A percentile compares a stretch with the other conserved stretches of the same genome.
These are phyloP conservation scores for Apocrypta bakeri DNA, from an alignment of 1,140 invertebrate genomes.

Conservation along the genomic window DNA sequence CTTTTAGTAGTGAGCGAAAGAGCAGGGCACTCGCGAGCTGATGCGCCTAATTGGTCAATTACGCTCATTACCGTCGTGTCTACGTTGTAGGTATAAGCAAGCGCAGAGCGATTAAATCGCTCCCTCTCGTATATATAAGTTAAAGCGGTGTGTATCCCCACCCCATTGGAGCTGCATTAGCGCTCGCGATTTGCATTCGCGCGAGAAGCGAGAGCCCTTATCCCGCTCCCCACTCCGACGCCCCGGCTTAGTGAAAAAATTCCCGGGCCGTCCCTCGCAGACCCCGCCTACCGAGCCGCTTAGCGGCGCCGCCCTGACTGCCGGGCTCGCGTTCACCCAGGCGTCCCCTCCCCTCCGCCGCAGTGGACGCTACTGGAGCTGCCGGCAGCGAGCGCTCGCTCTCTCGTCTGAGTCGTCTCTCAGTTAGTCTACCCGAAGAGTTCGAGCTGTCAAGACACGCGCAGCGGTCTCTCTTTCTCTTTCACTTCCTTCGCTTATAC, in stretches of 20 bases:
- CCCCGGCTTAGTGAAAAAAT: background rate
- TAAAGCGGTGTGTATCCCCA: conserved; percentile 4
- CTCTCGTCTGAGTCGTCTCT: conserved; percentile 30
- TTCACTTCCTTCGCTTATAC: background rate
- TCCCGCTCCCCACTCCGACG: background rate
- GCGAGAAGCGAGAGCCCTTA: background rate
- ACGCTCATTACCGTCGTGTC: conserved; percentile 74
- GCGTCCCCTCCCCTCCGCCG: background rate
- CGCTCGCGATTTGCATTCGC: conserved; percentile 15
- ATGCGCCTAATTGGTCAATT: conserved; percentile 74
- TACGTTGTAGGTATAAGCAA: conserved; percentile 63
- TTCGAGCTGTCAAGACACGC: conserved; percentile 63
- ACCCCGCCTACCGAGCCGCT: background rate
- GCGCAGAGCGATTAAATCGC: conserved; percentile 68
- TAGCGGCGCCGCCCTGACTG: background rate
- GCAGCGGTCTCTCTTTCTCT: conserved; percentile 6
- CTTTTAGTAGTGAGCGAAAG: conserved; percentile 35
- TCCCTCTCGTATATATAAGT: conserved; percentile 51
- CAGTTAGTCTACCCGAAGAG: conserved; percentile 70
- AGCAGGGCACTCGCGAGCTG: conserved; percentile 57
- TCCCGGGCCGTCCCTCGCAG: background rate
- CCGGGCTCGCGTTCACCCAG: conserved; percentile 27
- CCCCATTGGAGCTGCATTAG: background rate
- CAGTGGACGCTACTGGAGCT: background rate
- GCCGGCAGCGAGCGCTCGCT: conserved; percentile 13